Base-by-base conservation (phyloP, 2,888 invertebrate species). In the Chloroclysta siterata region DNA sequence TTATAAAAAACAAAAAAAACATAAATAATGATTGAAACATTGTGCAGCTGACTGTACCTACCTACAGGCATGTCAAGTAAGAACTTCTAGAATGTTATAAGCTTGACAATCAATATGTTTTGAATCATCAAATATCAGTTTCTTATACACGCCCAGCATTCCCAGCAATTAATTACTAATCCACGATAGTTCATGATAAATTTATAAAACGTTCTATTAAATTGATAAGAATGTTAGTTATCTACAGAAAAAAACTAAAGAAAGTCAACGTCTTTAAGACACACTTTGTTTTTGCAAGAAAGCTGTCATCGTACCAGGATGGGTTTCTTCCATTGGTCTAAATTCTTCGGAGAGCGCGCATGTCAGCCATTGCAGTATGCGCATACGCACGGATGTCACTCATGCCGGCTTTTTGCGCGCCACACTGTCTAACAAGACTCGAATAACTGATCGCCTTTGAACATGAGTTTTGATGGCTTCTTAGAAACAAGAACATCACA, bases 351-450 rank as follows among this genome's bases (percentile, higher is more conserved):
- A 81, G 80, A 80, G 82, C 76, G 75, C 76, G 79, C 76, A 80
- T 74, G 77, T 77, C 76, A 70, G 64, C 79, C 79, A 75, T 51
- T n/a, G 57, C 53, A 56, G 56, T 53, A 66, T 68, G 67, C 82
- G 85, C 81, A 76, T 74, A 81, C 86, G 84, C 83, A 80, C 80
- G 76, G 78, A 80, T 80, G 79, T 75, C 79, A 76, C 78, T 77
- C 80, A 87, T 86, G 79, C 87, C 83, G 66, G 79, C 81, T 90
- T 92, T 91, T 92, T 91, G 89, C 83, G 77, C 83, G 82, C 81
- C 86, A 79, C 82, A 77, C 82, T 79, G 85, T 89, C 87, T 89
- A 88, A 88, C 85, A 79, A 86, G 88, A 87, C 85, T 88, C 84
- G 87, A 89, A 89, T 90, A 88, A 84, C 83, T 83, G 78, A 81